A percentile compares a stretch with the other conserved stretches of the same genome.
phyloP scores from a whole-genome alignment of 2,797 vertebrate genomes.

The Periparus ater region DNA sequence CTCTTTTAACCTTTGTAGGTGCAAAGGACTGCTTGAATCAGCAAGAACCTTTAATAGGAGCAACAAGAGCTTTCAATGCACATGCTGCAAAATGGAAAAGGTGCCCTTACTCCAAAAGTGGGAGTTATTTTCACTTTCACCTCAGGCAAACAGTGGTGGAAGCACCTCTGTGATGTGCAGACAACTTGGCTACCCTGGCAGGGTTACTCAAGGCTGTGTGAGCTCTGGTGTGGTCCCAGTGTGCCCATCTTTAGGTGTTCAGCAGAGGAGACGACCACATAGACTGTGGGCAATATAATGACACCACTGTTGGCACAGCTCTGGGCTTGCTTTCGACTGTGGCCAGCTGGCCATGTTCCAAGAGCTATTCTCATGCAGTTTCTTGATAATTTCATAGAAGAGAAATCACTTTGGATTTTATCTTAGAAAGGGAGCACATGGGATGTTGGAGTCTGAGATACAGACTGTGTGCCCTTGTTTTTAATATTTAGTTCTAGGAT shows the following conservation, averaged over 20 bases:
- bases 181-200: background rate
- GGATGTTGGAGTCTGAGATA: no score
- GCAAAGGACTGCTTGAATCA: background rate
- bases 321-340: background rate
- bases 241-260: background rate
- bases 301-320: background rate
- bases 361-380: background rate
- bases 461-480: no score
- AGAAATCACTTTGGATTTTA: background rate
- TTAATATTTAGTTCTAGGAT: no score
- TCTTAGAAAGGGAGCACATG: background rate
- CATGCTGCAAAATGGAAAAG: background rate
- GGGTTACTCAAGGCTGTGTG: background rate
- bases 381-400: background rate
- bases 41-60: background rate
- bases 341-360: background rate
- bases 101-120: background rate
- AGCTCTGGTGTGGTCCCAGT: background rate
- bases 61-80: background rate
- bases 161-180: background rate
- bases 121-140: background rate
- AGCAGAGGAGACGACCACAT: accelerated
- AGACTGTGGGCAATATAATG: background rate
- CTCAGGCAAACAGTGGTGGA: background rate
- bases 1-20: background rate